Conservation (phyloP, 2,797 vertebrate genomes). For the Anomalospiza imberbis region DNA sequence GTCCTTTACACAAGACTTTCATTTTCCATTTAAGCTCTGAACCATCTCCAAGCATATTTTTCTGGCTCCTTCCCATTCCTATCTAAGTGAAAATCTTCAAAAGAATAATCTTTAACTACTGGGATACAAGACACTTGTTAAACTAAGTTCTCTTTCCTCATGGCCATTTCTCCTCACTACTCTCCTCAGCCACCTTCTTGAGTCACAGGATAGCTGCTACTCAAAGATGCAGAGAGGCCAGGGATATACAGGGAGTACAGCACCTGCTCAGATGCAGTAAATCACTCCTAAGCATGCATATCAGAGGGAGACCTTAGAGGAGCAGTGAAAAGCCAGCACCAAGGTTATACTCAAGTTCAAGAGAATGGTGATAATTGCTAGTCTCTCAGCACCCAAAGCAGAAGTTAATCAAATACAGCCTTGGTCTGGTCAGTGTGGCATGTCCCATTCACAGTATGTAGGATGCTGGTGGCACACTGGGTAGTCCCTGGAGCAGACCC, state of each 20-base stretch:
- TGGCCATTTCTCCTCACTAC: not conserved
- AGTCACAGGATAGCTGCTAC: not conserved
- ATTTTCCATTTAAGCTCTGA: not conserved
- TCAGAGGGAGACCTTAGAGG: not conserved
- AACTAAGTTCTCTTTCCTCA: not conserved
- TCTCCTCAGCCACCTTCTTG: not conserved
- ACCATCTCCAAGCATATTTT: not conserved
- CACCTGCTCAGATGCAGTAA: not conserved
- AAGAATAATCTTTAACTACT: not conserved
- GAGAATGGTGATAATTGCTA: not conserved
- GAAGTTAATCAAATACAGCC: not conserved
- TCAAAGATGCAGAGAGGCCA: not conserved
- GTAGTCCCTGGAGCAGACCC: not conserved
- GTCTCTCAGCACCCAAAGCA: not conserved
- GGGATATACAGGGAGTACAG: not conserved
- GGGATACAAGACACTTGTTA: not conserved
- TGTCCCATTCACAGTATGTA: not conserved
- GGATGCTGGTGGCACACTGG: not conserved
- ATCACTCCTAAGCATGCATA: not conserved
- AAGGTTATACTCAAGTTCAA: not conserved
- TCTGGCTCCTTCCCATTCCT: not conserved
- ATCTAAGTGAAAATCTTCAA: not conserved
- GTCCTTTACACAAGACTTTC: not conserved
- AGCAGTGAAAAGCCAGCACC: not conserved
- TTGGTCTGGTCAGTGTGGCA: not conserved